A percentile compares a stretch with the other conserved stretches of the same genome.
Evolutionary conservation across 2,888 invertebrate species (phyloP).

Genomic region (Ophion ellenae): DNA sequence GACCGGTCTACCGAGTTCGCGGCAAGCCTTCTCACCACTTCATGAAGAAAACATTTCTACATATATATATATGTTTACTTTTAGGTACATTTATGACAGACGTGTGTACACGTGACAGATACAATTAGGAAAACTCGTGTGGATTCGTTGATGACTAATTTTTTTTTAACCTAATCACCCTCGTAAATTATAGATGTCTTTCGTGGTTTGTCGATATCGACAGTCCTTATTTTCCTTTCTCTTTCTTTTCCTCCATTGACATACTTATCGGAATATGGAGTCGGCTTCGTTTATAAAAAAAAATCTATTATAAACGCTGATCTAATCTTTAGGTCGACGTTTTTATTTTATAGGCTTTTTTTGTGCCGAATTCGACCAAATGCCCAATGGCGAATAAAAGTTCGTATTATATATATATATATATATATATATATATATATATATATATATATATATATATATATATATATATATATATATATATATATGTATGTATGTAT

Average conservation of each 20-base stretch:
- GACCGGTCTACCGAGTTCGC: slow-evolving; percentile 54
- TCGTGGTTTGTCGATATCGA: slow-evolving; percentile 1
- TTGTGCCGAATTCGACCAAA: slow-evolving; percentile 23
- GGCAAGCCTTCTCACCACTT: slow-evolving; percentile 37
- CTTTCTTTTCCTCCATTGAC: slow-evolving; percentile 15
- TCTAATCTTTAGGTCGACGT: not conserved
- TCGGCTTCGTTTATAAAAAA: not conserved
- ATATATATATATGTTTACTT: not conserved
- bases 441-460: too few species aligned
- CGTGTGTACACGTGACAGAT: not conserved
- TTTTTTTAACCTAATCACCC: too few species aligned
- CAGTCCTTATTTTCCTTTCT: slow-evolving; percentile 2
- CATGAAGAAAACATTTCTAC: slow-evolving; percentile 11
- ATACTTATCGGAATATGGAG: slow-evolving; percentile 12
- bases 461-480: too few species aligned
- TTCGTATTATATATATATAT: not conserved
- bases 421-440: too few species aligned
- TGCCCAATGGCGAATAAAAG: slow-evolving; percentile 5
- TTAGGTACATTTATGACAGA: not conserved
- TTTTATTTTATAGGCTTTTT: slow-evolving; percentile 21
- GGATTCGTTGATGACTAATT: too few species aligned
- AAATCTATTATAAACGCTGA: not conserved
- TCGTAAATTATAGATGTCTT: too few species aligned
- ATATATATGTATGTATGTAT: too few species aligned
- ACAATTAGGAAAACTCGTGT: not conserved